A percentile compares a stretch with the other conserved stretches of the same genome.
These are phyloP conservation scores for Hippocampus guttulatus DNA, from an alignment of 2,113 vertebrate genomes.

Conservation along the genomic window DNA sequence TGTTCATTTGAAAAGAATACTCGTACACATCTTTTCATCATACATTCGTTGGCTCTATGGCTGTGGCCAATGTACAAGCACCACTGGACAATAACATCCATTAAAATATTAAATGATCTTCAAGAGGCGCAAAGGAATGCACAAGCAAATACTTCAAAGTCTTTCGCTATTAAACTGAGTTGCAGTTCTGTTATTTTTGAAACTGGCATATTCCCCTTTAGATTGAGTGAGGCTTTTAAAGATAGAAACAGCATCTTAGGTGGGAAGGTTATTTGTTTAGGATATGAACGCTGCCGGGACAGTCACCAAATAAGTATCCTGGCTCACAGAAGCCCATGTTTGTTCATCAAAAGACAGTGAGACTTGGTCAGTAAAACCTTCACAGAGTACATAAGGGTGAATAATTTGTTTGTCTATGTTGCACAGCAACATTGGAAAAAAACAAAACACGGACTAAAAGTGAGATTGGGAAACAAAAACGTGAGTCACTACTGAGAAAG, in stretches of 20 bases:
- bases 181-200: neutral
- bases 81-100: conserved; percentile 18
- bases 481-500: conserved; percentile 22
- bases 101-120: conserved; percentile 8
- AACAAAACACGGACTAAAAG: conserved; percentile 45
- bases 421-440: conserved; percentile 72
- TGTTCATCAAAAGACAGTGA: neutral
- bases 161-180: neutral
- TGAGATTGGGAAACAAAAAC: conserved; percentile 24
- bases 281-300: neutral
- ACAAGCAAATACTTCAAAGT: neutral
- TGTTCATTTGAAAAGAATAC: neutral
- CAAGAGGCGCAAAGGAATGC: neutral
- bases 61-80: conserved; percentile 19
- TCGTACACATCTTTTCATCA: conserved; percentile 14
- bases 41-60: conserved; percentile 19
- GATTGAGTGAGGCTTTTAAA: neutral
- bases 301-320: neutral
- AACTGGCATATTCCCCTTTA: neutral
- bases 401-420: conserved; percentile 51
- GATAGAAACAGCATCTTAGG: neutral
- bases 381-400: conserved; percentile 12
- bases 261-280: neutral
- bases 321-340: neutral
- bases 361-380: neutral